phyloP scores from a whole-genome alignment of 2,797 vertebrate species.

The Sphenodon punctatus region DNA sequence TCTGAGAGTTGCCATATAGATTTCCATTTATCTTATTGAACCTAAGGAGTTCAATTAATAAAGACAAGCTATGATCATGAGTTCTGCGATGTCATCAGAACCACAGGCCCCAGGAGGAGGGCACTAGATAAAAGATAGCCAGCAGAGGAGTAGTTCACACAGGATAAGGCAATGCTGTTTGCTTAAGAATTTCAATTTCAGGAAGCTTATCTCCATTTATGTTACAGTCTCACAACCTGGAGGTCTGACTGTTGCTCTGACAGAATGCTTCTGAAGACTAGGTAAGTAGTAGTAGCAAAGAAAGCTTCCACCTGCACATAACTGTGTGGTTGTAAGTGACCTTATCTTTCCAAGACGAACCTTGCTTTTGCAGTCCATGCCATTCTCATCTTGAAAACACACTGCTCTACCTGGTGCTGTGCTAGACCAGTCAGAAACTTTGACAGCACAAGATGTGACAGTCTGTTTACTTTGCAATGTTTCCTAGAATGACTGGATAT shows the following conservation, averaged over 20 bases:
- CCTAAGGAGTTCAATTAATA: neutral
- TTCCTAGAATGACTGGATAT: neutral
- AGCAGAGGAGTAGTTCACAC: neutral
- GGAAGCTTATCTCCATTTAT: neutral
- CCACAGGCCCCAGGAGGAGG: neutral
- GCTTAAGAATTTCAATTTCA: neutral
- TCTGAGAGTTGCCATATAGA: rapidly evolving
- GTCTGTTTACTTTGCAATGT: neutral
- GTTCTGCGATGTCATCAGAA: neutral
- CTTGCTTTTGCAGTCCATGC: neutral
- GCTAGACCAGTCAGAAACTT: neutral
- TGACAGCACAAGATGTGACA: neutral
- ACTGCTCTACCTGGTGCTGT: neutral
- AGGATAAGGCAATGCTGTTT: neutral
- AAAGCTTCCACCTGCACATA: neutral
- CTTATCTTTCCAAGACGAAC: neutral
- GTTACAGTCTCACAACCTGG: neutral
- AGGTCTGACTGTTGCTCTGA: neutral
- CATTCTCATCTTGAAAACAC: neutral
- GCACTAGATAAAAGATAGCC: neutral
- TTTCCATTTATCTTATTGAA: neutral
- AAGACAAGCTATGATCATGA: neutral
- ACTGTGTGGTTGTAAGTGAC: neutral
- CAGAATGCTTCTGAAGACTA: neutral
- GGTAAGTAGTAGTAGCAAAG: neutral